These are phyloP conservation scores for Nycticebus coucang DNA, from an alignment of 2,113 vertebrate genomes.

Conservation along the genomic window DNA sequence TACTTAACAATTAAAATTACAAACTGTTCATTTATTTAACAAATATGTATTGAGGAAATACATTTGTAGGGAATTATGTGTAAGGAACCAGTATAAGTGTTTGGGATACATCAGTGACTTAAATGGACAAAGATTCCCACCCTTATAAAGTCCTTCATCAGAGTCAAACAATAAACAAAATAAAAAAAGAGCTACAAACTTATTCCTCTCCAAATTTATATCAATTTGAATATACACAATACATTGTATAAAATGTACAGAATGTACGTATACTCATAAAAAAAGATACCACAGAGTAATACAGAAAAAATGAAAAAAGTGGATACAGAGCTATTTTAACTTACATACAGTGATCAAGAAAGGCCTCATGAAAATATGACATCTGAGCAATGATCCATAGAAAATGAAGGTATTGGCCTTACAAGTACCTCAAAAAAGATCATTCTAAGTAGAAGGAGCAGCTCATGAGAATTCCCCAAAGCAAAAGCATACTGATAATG, in stretches of 20 bases:
- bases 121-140: not conserved
- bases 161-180: not conserved
- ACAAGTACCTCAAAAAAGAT: not conserved
- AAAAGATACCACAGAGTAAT: not conserved
- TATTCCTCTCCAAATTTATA: not conserved
- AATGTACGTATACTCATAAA: not conserved
- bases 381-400: not conserved
- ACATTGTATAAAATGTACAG: not conserved
- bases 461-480: not conserved
- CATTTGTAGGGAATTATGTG: not conserved
- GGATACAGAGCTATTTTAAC: not conserved
- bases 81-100: not conserved
- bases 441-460: not conserved
- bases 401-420: not conserved
- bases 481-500: not conserved
- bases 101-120: not conserved
- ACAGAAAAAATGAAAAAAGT: not conserved
- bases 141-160: not conserved
- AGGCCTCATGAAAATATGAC: not conserved
- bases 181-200: not conserved
- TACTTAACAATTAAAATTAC: not conserved
- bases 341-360: not conserved
- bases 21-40: conserved; percentile 26
- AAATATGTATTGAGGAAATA: not conserved
- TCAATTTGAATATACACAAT: not conserved